These are phyloP conservation scores for Azorinus chamasolen DNA, from an alignment of 2,888 invertebrate genomes.

Conservation along the genomic window DNA sequence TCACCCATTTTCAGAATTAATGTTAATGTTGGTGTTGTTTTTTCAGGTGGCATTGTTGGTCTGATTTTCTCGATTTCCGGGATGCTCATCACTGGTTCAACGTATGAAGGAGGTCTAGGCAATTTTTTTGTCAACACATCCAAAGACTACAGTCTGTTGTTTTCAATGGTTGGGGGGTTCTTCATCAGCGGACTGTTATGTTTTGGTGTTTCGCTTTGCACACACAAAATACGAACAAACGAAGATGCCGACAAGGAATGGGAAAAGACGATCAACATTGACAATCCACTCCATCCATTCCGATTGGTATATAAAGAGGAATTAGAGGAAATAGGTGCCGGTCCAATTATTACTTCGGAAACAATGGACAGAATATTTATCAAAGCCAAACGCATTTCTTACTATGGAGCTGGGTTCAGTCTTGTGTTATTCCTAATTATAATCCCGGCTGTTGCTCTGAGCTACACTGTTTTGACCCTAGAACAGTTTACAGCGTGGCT, in stretches of 20 bases:
- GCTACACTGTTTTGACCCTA: conserved; percentile 49
- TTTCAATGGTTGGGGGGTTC: conserved; percentile 69
- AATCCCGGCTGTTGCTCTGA: conserved; percentile 52
- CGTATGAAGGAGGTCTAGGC: conserved; percentile 73
- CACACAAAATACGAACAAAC: conserved; percentile 64
- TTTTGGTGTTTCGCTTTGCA: conserved; percentile 73
- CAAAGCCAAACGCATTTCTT: conserved; percentile 45
- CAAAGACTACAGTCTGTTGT: conserved; percentile 73
- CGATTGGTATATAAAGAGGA: conserved; percentile 71
- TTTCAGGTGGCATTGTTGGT: conserved; percentile 74
- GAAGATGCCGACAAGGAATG: conserved; percentile 67
- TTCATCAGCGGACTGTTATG: conserved; percentile 69
- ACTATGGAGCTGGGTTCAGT: conserved; percentile 47
- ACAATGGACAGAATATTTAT: conserved; percentile 63
- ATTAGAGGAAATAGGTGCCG: conserved; percentile 58
- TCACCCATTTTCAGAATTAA: too few species aligned
- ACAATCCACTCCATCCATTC: conserved; percentile 78
- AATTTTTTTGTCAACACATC: conserved; percentile 75
- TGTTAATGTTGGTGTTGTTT: too few species aligned
- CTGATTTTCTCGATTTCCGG: conserved; percentile 65
- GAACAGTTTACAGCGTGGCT: conserved; percentile 59
- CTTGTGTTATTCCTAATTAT: conserved; percentile 55
- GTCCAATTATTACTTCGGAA: conserved; percentile 44
- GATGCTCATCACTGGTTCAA: conserved; percentile 70
- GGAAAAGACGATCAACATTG: conserved; percentile 77